These are phyloP conservation scores for Pungitius pungitius DNA, from an alignment of 2,113 vertebrate genomes.

Conservation along the genomic window DNA sequence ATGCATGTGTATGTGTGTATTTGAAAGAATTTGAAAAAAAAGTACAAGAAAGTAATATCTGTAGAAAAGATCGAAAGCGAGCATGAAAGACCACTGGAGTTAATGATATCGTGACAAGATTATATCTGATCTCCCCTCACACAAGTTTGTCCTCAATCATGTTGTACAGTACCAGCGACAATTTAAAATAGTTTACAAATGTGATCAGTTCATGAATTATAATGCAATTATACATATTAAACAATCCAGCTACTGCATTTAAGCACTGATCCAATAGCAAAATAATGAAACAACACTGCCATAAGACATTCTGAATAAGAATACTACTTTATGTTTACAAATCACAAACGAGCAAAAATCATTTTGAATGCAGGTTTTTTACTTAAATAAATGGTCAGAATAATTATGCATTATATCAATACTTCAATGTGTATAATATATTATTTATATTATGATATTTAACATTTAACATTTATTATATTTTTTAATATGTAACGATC, in stretches of 20 bases:
- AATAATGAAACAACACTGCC: background rate
- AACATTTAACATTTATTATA: too few relatives aligned
- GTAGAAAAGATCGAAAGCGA: background rate
- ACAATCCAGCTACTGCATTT: background rate
- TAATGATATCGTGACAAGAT: background rate
- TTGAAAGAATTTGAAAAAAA: constrained; percentile 11
- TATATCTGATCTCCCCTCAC: background rate
- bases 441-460: too few relatives aligned
- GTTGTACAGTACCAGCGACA: background rate
- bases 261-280: background rate
- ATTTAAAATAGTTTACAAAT: background rate
- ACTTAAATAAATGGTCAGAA: background rate
- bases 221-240: background rate
- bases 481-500: background rate
- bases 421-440: background rate
- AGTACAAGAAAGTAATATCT: background rate
- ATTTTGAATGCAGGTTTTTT: constrained; percentile 11
- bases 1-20: constrained; percentile 33
- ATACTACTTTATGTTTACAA: background rate
- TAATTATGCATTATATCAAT: background rate
- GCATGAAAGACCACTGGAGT: background rate
- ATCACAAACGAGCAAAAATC: background rate
- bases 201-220: background rate
- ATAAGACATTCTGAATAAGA: background rate
- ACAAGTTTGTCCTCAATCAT: background rate